Conservation (phyloP, 1,140 invertebrate species). For the Vanessa tameamea region DNA sequence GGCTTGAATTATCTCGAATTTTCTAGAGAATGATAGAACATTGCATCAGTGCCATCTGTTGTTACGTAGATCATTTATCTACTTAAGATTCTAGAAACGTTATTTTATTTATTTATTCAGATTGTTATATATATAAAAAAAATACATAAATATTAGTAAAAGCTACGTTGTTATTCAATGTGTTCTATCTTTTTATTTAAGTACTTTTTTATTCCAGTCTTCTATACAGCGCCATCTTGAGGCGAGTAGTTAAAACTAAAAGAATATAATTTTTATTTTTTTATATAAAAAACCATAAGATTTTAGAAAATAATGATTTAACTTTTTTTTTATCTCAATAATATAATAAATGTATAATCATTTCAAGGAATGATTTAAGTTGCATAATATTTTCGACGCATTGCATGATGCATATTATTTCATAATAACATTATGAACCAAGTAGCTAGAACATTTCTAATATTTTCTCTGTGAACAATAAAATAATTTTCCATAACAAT, state of each 20-base stretch:
- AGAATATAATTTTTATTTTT: neutral
- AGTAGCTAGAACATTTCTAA: too few relatives aligned
- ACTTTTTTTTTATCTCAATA: too few relatives aligned
- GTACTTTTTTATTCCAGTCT: too few relatives aligned
- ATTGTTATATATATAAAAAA: too few relatives aligned
- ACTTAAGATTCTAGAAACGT: neutral
- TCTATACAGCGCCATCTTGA: neutral
- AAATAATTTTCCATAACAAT: too few relatives aligned
- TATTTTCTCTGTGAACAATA: too few relatives aligned
- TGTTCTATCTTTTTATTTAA: too few relatives aligned
- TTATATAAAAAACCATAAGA: too few relatives aligned
- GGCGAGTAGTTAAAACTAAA: neutral
- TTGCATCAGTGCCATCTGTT: constrained; percentile 47
- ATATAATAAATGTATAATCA: neutral
- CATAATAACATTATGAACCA: neutral
- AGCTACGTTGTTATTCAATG: neutral
- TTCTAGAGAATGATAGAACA: constrained; percentile 42
- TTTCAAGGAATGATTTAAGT: neutral
- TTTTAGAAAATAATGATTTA: too few relatives aligned
- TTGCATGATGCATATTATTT: neutral
- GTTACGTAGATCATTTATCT: constrained; percentile 20
- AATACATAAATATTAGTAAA: neutral
- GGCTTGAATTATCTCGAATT: constrained; percentile 50
- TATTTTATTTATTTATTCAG: neutral
- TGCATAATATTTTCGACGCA: neutral